Evolutionary conservation across 2,797 vertebrate species (phyloP), one percentile per base, ranked within the genome.

Genomic region (Oreochromis grahami): DNA sequence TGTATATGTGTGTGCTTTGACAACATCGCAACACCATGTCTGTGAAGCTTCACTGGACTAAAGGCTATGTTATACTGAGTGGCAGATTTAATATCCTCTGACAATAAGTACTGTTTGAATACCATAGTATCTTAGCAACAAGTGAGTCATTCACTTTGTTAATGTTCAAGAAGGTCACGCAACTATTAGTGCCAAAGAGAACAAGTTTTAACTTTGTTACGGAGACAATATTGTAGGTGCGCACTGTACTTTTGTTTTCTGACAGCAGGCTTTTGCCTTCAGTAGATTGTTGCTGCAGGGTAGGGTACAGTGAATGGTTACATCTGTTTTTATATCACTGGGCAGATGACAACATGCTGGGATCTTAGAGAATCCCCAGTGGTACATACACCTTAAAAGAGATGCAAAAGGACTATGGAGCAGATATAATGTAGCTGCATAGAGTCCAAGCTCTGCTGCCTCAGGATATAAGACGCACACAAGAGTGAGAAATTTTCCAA

Each of bases 281-380:
- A 26, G 58, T 52, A 45, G 43, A 63, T 36, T 82, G 68, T 74
- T 78, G 86, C 87, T 86, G 52, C 85, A 15, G 87, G 90, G 70
- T 81, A 81, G 45, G 72, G 45, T 29, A 72, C 41, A 48, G 24
- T 38, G 19, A 38, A 65, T 82, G 77, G 85, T 68, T 76, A 45
- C 21, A 65, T 87, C 76, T 81, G 53, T 36, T 55, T 77, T 91
- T 72, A 83, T 50, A n/a, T 85, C 78, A 81, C 74, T 45, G 24
- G 88, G 86, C 85, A 87, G 87, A 92, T 68, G 81, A 82, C 45
- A 90, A 94, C 94, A 93, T 86, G 94, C 89, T 79, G 76, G 78
- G 88, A 87, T 91, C 88, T 79, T 77, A 56, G 56, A n/a, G 77
- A 83, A 51, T 29, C 80, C 85, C 84, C 72, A 51, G 9, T 60